A percentile compares a stretch with the other conserved stretches of the same genome.
Conservation (phyloP, 2,797 vertebrate species). For the Lagodon rhomboides region DNA sequence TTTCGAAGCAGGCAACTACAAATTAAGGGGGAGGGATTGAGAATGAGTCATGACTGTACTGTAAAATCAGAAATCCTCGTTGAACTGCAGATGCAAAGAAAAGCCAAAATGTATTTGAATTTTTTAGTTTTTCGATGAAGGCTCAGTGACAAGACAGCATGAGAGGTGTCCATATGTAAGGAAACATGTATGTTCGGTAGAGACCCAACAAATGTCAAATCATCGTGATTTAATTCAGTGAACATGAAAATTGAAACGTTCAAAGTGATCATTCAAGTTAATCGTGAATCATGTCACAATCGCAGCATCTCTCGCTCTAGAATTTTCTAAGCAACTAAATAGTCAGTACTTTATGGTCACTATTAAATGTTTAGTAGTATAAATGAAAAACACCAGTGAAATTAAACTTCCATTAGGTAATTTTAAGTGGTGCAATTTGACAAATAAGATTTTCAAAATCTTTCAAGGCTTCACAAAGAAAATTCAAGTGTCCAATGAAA, state of each 20-base stretch:
- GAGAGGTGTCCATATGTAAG: too few relatives aligned
- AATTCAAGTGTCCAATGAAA: background rate
- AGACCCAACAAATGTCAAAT: too few relatives aligned
- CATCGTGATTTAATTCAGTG: too few relatives aligned
- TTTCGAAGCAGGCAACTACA: constrained; percentile 11
- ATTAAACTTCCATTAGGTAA: background rate
- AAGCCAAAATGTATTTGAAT: background rate
- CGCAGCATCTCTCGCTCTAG: too few relatives aligned
- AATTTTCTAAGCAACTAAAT: background rate
- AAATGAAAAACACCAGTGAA: background rate
- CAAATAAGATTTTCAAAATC: background rate
- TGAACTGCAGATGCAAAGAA: background rate
- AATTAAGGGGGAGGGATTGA: background rate
- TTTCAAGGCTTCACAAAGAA: background rate
- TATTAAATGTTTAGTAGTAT: background rate
- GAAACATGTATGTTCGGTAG: too few relatives aligned
- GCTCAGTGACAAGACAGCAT: too few relatives aligned
- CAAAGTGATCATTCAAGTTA: too few relatives aligned
- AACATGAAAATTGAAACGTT: too few relatives aligned
- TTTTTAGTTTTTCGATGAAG: background rate
- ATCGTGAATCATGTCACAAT: too few relatives aligned
- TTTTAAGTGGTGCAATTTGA: background rate
- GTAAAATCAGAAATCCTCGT: background rate
- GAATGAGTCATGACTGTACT: background rate
- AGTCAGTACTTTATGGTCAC: background rate